Percentiles rank a stretch among this genome's conserved stretches.
These are phyloP conservation scores for Drosophila meridiana DNA, from an alignment of 2,888 invertebrate species.

Conservation along the genomic window DNA sequence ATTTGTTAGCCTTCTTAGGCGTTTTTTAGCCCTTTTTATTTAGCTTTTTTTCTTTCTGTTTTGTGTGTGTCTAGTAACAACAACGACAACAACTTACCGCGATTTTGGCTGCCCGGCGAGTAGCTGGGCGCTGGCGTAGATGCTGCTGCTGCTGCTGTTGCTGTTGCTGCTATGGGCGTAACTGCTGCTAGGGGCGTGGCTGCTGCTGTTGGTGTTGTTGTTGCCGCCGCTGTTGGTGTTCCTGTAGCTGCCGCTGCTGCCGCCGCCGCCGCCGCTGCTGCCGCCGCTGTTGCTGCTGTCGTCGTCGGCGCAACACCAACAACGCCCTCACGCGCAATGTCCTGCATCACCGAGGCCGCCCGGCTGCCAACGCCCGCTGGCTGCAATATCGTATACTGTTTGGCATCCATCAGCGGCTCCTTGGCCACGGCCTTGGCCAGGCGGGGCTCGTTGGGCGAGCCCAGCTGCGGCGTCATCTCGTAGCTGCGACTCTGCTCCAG, in stretches of 20 bases:
- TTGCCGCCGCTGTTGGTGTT: conserved; percentile 20
- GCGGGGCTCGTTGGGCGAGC: conserved; percentile 35
- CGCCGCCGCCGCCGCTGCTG: conserved; percentile 46
- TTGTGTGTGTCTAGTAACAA: conserved; percentile 55
- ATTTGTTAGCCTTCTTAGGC: background rate
- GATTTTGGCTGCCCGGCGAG: conserved; percentile 91
- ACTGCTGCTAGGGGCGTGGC: conserved; percentile 71
- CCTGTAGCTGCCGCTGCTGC: conserved; percentile 42
- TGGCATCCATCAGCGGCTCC: conserved; percentile 85
- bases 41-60: conserved; percentile 3
- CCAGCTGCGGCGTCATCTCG: conserved; percentile 58
- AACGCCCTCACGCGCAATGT: conserved; percentile 89
- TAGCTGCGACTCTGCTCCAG: conserved; percentile 40
- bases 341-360: conserved; percentile 93
- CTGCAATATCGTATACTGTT: conserved; percentile 95
- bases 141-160: conserved; percentile 21
- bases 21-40: background rate
- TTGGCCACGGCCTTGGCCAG: conserved; percentile 24
- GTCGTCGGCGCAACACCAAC: conserved; percentile 86
- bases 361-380: conserved; percentile 93
- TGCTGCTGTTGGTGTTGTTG: conserved; percentile 21
- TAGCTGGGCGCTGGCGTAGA: conserved; percentile 86
- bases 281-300: conserved; percentile 53
- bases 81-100: conserved; percentile 88
- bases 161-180: conserved; percentile 82